phyloP scores from a whole-genome alignment of 2,113 vertebrate genomes.

The Tyrannus savana region DNA sequence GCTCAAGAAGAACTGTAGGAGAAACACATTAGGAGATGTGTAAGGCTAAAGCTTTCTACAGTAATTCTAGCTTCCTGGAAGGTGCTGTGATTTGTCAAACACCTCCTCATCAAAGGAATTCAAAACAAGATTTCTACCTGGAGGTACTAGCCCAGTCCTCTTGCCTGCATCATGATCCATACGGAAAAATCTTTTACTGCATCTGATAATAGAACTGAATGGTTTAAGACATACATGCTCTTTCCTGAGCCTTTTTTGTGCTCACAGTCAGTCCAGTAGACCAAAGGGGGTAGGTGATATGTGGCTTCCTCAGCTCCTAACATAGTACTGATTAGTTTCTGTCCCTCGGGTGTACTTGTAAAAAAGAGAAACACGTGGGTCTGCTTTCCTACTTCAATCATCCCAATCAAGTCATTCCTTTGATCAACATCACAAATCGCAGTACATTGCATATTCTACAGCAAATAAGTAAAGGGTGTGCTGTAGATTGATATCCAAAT shows the following conservation, averaged over 20 bases:
- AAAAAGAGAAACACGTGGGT: slow-evolving; percentile 9
- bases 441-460: background rate
- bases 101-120: background rate
- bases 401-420: background rate
- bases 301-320: background rate
- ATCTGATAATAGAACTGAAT: background rate
- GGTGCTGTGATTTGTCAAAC: background rate
- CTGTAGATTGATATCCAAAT: slow-evolving; percentile 12
- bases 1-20: background rate
- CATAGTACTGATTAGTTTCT: background rate
- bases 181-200: background rate
- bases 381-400: slow-evolving; percentile 18
- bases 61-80: background rate
- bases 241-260: background rate
- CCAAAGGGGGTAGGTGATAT: background rate
- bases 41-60: background rate
- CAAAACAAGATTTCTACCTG: background rate
- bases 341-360: background rate
- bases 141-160: background rate
- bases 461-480: background rate
- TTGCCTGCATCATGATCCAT: background rate
- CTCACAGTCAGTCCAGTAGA: background rate
- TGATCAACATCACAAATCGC: slow-evolving; percentile 43
- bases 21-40: background rate
- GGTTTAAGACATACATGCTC: background rate